Conservation (phyloP, 2,797 vertebrate genomes). For the Mormyrops boulengeri region DNA sequence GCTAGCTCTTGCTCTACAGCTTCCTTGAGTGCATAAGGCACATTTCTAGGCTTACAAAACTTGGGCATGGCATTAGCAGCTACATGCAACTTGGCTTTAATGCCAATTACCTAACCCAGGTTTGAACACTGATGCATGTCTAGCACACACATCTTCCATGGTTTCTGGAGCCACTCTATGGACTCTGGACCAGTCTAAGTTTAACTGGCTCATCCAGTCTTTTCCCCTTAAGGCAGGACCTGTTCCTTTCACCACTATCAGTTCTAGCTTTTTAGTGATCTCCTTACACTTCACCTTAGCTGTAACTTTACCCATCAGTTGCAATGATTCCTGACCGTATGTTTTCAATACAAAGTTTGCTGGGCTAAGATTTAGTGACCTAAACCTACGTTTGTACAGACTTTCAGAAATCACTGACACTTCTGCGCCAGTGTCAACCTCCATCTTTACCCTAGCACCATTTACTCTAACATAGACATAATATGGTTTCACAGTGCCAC, state of each 20-base stretch:
- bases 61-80: not conserved
- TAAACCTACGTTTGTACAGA: not conserved
- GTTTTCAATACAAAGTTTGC: too few species aligned
- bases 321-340: too few species aligned
- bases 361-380: too few species aligned
- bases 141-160: not conserved
- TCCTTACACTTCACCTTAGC: too few species aligned
- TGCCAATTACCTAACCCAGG: not conserved
- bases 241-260: too few species aligned
- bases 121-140: not conserved
- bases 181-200: not conserved
- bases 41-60: not conserved
- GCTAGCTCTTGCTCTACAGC: not conserved
- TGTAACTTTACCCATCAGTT: too few species aligned
- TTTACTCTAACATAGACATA: not conserved
- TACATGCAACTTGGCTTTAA: conserved; percentile 13
- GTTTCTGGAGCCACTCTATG: not conserved
- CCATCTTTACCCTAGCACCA: not conserved
- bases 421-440: not conserved
- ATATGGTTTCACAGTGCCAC: not conserved
- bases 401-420: not conserved
- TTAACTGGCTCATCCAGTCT: not conserved
- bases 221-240: too few species aligned
- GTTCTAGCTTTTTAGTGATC: too few species aligned
- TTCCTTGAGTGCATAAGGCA: not conserved